A percentile compares a stretch with the other conserved stretches of the same genome.
phyloP scores from a whole-genome alignment of 2,113 vertebrate species.

The Uria lomvia region DNA sequence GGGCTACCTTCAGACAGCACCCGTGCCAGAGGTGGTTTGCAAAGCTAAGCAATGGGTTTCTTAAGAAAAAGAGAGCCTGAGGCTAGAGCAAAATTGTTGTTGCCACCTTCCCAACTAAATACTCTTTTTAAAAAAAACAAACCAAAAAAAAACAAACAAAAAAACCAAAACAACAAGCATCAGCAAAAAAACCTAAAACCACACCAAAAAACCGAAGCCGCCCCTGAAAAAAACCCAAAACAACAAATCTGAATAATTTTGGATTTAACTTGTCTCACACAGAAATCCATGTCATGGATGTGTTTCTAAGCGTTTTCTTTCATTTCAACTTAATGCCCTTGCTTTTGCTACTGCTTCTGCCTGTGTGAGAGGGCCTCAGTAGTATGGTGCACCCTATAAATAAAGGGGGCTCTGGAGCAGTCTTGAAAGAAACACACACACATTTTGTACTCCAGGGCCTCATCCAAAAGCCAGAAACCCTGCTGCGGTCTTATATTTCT shows the following conservation, averaged over 20 bases:
- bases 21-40: rapidly evolving
- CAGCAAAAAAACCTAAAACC: background rate
- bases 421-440: background rate
- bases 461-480: background rate
- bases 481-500: background rate
- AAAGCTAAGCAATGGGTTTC: background rate
- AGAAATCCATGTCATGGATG: background rate
- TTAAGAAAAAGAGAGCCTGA: background rate
- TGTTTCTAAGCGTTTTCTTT: background rate
- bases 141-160: background rate
- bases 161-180: background rate
- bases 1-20: background rate
- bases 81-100: background rate
- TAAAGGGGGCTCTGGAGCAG: background rate
- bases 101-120: background rate
- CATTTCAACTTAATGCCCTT: background rate
- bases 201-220: background rate
- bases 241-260: background rate
- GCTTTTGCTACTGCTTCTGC: background rate
- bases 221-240: background rate
- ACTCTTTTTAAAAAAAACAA: background rate
- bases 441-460: background rate
- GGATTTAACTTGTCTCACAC: background rate
- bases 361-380: background rate
- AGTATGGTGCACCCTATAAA: background rate